Percentiles rank a stretch among this genome's conserved stretches.
Conservation (phyloP, 2,888 invertebrate genomes). For the Leptopilina myrica region DNA sequence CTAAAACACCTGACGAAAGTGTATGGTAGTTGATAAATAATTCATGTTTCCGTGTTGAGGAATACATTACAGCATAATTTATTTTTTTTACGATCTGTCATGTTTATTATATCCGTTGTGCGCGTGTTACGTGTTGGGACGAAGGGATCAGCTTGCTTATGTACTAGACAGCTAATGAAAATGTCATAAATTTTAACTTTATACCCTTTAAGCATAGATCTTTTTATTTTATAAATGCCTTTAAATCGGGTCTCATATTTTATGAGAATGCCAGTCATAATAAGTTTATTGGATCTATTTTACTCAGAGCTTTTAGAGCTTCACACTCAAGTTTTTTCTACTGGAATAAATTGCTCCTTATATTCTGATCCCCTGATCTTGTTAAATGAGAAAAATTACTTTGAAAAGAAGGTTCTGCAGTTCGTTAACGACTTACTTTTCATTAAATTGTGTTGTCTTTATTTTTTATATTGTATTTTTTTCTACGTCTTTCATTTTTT, state of each 20-base stretch:
- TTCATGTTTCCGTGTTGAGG: slow-evolving; percentile 4
- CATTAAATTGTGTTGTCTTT: background rate
- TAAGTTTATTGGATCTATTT: slow-evolving; percentile 14
- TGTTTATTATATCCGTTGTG: background rate
- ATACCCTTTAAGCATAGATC: background rate
- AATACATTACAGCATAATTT: slow-evolving; percentile 1
- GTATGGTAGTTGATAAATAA: background rate
- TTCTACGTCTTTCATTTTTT: background rate
- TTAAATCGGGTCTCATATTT: slow-evolving; percentile 1
- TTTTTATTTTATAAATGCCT: slow-evolving; percentile 11
- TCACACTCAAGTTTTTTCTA: slow-evolving; percentile 12
- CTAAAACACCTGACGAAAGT: background rate
- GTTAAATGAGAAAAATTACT: slow-evolving; percentile 9
- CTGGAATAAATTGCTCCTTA: background rate
- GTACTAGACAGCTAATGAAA: slow-evolving; percentile 4
- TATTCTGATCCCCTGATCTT: slow-evolving; percentile 11
- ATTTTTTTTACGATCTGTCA: slow-evolving; percentile 15
- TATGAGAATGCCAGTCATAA: slow-evolving; percentile 31
- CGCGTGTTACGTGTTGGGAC: slow-evolving; percentile 16
- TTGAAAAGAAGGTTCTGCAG: background rate
- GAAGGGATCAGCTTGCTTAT: background rate
- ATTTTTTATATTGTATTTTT: background rate
- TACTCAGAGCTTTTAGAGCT: slow-evolving; percentile 19
- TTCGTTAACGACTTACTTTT: background rate
- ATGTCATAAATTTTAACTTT: slow-evolving; percentile 26